Evolutionary conservation across 2,888 invertebrate genomes (phyloP).

Genomic region (Chymomyza amoena): DNA sequence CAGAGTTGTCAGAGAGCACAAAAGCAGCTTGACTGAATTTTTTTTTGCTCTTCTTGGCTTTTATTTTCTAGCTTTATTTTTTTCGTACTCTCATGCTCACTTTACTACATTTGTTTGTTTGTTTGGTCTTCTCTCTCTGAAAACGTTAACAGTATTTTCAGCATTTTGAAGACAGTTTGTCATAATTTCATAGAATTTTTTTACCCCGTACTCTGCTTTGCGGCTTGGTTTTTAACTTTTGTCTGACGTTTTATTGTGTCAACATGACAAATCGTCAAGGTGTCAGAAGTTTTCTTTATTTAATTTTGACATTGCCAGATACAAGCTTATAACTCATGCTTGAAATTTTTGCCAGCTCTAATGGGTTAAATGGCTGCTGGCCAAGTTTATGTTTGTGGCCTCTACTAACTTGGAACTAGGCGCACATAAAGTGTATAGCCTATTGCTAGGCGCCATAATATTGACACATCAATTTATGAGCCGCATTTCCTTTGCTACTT

Average conservation of each 20-base stretch:
- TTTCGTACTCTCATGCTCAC: slow-evolving; percentile 2
- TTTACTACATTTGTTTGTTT: slow-evolving; percentile 27
- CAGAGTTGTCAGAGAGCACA: slow-evolving; percentile 27
- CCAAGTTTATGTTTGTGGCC: not conserved
- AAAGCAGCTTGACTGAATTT: not conserved
- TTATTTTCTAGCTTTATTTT: slow-evolving; percentile 37
- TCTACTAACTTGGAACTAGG: not conserved
- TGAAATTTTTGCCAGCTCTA: slow-evolving; percentile 26
- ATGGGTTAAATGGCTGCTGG: slow-evolving; percentile 53
- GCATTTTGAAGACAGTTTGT: slow-evolving; percentile 74
- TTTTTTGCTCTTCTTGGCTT: not conserved
- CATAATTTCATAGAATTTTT: slow-evolving; percentile 67
- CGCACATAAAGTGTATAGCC: not conserved
- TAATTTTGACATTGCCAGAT: slow-evolving; percentile 48
- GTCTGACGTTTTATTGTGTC: slow-evolving; percentile 64
- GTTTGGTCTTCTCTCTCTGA: slow-evolving; percentile 37
- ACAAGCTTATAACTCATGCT: not conserved
- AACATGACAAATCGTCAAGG: slow-evolving; percentile 73
- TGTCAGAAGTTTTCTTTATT: slow-evolving; percentile 63
- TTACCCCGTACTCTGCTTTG: slow-evolving; percentile 9
- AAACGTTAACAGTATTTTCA: slow-evolving; percentile 71
- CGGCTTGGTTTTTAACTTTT: slow-evolving; percentile 26
- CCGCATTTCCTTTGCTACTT: slow-evolving; percentile 59
- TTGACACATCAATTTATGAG: slow-evolving; percentile 65
- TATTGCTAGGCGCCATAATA: slow-evolving; percentile 9